These are phyloP conservation scores for Acanthosepion pharaonis DNA, from an alignment of 2,888 invertebrate species.

Conservation along the genomic window DNA sequence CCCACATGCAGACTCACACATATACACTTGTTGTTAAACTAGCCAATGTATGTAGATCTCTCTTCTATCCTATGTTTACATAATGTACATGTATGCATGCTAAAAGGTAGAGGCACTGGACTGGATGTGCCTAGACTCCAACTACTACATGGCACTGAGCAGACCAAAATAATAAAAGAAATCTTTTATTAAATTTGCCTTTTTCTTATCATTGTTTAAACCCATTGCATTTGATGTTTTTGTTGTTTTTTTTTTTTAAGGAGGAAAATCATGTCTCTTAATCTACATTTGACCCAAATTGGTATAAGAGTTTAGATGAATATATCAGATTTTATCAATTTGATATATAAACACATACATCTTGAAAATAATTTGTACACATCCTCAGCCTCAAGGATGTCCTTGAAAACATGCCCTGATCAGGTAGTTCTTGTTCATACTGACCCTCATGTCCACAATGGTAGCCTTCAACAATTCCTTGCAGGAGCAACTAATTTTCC, in stretches of 20 bases:
- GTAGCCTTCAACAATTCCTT: too few relatives aligned
- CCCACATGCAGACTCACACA: constrained; percentile 33
- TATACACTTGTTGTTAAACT: not conserved
- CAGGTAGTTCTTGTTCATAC: too few relatives aligned
- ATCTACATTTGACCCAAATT: not conserved
- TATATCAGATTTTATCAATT: too few relatives aligned
- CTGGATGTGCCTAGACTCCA: constrained; percentile 18
- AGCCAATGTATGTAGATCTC: constrained; percentile 33
- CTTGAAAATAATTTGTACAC: too few relatives aligned
- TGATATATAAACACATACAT: too few relatives aligned
- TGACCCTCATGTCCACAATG: too few relatives aligned
- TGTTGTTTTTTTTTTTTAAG: not conserved
- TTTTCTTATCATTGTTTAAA: not conserved
- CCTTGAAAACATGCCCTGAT: too few relatives aligned
- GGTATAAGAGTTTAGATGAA: not conserved
- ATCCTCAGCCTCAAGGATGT: too few relatives aligned
- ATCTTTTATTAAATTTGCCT: constrained; percentile 15
- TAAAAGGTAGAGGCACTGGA: constrained; percentile 10
- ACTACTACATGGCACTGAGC: constrained; percentile 33
- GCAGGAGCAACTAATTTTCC: too few relatives aligned
- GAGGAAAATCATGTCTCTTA: not conserved
- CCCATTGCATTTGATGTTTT: not conserved
- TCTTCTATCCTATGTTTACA: constrained; percentile 21
- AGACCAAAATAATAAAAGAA: constrained; percentile 33
- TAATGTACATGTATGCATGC: constrained; percentile 23